Evolutionary conservation across 2,888 invertebrate genomes (phyloP).

Genomic region (Drosophila prolongata): DNA sequence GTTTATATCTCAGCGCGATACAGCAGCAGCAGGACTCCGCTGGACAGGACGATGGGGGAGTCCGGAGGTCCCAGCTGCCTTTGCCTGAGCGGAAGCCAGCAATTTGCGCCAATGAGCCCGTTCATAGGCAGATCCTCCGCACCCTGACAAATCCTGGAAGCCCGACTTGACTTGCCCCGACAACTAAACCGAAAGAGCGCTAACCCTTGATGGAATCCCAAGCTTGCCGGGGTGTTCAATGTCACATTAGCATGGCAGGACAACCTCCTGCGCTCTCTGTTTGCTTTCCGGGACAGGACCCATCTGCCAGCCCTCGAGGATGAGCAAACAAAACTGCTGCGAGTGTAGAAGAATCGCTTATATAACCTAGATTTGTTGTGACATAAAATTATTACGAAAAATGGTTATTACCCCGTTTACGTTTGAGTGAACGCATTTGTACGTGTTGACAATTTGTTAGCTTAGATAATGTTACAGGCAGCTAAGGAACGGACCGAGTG

Average conservation of each 20-base stretch:
- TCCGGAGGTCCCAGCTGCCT: slow-evolving; percentile 17
- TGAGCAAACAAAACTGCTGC: slow-evolving; percentile 21
- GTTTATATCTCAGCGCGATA: slow-evolving; percentile 73
- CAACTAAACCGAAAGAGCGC: slow-evolving; percentile 13
- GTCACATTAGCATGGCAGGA: slow-evolving; percentile 43
- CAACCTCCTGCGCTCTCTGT: background rate
- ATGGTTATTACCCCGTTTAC: slow-evolving; percentile 83
- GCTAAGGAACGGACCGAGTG: slow-evolving; percentile 29
- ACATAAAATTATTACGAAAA: slow-evolving; percentile 81
- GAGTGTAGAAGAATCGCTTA: slow-evolving; percentile 32
- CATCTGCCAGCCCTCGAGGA: slow-evolving; percentile 32
- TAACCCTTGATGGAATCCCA: slow-evolving; percentile 19
- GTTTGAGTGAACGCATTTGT: slow-evolving; percentile 83
- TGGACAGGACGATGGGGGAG: slow-evolving; percentile 15
- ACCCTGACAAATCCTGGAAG: background rate
- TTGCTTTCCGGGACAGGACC: slow-evolving; percentile 15
- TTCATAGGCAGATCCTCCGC: slow-evolving; percentile 4
- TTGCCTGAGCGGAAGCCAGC: slow-evolving; percentile 31
- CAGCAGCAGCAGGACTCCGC: slow-evolving; percentile 33
- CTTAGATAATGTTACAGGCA: slow-evolving; percentile 73
- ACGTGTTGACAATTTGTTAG: slow-evolving; percentile 83
- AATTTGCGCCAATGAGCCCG: slow-evolving; percentile 54
- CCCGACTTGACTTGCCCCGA: slow-evolving; percentile 4
- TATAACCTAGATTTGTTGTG: slow-evolving; percentile 82
- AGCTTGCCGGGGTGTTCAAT: slow-evolving; percentile 31